Conservation (phyloP, 2,888 invertebrate genomes). For the Capitulum mitella region DNA sequence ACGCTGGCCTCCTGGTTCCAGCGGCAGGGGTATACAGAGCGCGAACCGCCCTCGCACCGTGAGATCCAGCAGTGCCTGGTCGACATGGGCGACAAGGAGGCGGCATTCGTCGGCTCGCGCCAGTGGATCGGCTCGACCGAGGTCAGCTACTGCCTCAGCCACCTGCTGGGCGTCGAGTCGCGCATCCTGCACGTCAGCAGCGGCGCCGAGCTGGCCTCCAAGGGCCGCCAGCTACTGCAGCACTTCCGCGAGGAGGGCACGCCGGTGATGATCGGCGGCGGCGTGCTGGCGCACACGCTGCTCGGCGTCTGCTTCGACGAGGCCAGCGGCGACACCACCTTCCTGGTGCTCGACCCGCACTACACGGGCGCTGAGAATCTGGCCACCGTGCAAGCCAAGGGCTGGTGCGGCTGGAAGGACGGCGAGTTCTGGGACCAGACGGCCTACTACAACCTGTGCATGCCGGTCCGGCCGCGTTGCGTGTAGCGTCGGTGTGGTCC, state of each 20-base stretch:
- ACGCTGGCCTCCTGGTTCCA: constrained; percentile 93
- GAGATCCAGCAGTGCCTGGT: constrained; percentile 92
- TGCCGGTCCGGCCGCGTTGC: constrained; percentile 62
- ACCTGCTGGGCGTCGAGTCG: constrained; percentile 62
- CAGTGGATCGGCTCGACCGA: constrained; percentile 99
- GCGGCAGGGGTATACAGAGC: constrained; percentile 72
- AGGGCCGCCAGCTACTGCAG: constrained; percentile 71
- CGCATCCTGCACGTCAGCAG: constrained; percentile 77
- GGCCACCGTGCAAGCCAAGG: constrained; percentile 60
- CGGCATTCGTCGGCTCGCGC: constrained; percentile 75
- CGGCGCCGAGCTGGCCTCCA: constrained; percentile 70
- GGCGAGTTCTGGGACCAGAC: constrained; percentile 90
- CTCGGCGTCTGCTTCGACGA: constrained; percentile 85
- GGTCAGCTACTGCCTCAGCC: constrained; percentile 83
- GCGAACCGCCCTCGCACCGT: constrained; percentile 66
- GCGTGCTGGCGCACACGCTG: constrained; percentile 95
- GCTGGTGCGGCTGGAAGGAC: constrained; percentile 97
- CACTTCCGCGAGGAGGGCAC: constrained; percentile 92
- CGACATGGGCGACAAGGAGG: constrained; percentile 84
- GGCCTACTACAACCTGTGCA: constrained; percentile 92
- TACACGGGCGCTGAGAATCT: constrained; percentile 60
- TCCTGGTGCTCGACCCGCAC: constrained; percentile 96
- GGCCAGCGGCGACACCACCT: constrained; percentile 68
- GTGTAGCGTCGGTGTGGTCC: too few species aligned
- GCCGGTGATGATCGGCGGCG: constrained; percentile 99